Percentiles rank a stretch among this genome's conserved stretches.
These are phyloP conservation scores for Cladorhizidae sp. DNA, from an alignment of 37 sponge, comb jelly and placozoan species.

Conservation along the genomic window DNA sequence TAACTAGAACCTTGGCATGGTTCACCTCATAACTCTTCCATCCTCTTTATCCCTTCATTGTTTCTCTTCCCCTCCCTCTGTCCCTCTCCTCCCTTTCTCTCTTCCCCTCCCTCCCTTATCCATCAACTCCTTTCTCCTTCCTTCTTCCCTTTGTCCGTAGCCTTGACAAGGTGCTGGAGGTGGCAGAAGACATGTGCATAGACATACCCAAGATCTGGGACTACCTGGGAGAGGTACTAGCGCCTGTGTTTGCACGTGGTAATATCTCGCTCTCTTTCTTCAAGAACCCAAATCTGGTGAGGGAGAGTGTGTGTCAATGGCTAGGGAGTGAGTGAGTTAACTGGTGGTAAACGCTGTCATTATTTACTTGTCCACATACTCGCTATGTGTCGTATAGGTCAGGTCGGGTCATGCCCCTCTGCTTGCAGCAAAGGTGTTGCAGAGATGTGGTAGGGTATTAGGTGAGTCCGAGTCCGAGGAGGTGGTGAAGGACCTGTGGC, in stretches of 20 bases:
- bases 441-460: not conserved
- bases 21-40: too few species aligned
- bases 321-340: not conserved
- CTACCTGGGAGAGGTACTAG: constrained; percentile 52
- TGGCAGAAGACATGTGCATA: constrained; percentile 68
- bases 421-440: constrained; percentile 36
- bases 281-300: constrained; percentile 2
- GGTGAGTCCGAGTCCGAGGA: not conserved
- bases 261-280: constrained; percentile 17
- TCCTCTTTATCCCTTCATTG: too few species aligned
- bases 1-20: too few species aligned
- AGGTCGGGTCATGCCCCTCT: constrained; percentile 31
- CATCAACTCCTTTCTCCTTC: constrained; percentile 12
- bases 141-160: not conserved
- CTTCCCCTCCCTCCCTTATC: not conserved
- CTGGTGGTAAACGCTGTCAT: not conserved
- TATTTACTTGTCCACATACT: not conserved
- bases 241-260: constrained; percentile 18
- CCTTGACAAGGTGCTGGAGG: constrained; percentile 58
- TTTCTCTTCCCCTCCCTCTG: not conserved
- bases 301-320: not conserved
- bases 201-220: constrained; percentile 80
- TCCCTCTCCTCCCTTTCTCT: not conserved
- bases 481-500: constrained; percentile 13
- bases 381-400: not conserved